Base-by-base conservation (phyloP, 2,888 invertebrate species). In the Chironomus tentans region DNA sequence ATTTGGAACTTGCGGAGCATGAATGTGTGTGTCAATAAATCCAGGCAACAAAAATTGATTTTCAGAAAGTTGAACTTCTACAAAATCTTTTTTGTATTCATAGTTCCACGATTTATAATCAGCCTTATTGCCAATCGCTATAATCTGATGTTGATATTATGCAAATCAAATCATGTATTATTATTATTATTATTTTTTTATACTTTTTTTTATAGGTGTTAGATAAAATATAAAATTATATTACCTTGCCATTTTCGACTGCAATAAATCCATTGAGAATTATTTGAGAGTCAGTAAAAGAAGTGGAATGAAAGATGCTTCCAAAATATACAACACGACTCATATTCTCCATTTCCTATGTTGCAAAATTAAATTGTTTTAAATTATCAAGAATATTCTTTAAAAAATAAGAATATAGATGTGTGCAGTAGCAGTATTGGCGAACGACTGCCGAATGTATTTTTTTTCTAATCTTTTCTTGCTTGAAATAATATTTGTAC, bases 1-100 rank as follows among this genome's bases (percentile, higher is more conserved):
- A 83, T 96, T 95, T 0, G 94, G 92, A 79, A 92, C 92, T 83
- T 97, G 96, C 0, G 94, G 91, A 0, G 94, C 95, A 85, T 97
- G 96, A 10, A 93, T 92, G 81, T 97, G 97, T 22, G 93, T 91
- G 83, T 97, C 96, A 2, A 96, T 87, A 77, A 97, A 88, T 0
- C 96, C 97, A 0, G 96, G 96, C 82, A 95, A 90, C 13, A 96
- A 82, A 80, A 96, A 91, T 83, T 93, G 90, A 70, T 84, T 82
- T 4, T 82, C 79, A 7, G 79, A 80, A 6, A 87, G 78, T 0
- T 76, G 77, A 62, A 81, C 79, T 46, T 78, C 77, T 74, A 81
- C 77, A 50, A 77, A 71, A 22, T 78, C 18, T 18, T 28, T 22
- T 56, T 24, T 71, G 2, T 68, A 1, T 28, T 28, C 28, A 62